phyloP scores from a whole-genome alignment of 2,113 vertebrate species.

The Microcebus ravelobensis region DNA sequence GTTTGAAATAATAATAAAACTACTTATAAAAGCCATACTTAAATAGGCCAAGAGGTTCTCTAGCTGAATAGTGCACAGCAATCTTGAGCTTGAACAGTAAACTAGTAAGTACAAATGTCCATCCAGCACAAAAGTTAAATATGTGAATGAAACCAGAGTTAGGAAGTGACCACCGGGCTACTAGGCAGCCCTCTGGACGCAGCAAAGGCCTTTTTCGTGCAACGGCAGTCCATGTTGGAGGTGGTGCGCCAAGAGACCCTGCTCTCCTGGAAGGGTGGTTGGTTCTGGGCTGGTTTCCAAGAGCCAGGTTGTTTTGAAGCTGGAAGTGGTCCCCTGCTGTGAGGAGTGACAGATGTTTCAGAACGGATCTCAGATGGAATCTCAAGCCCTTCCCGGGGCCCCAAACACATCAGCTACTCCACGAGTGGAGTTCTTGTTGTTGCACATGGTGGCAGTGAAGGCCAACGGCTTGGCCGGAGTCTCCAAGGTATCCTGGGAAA shows the following conservation, averaged over 20 bases:
- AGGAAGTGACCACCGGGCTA: neutral
- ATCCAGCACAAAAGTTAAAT: constrained; percentile 60
- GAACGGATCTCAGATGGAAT: neutral
- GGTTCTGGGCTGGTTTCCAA: neutral
- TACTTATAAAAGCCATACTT: constrained; percentile 49
- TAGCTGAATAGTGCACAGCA: constrained; percentile 36
- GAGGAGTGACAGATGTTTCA: neutral
- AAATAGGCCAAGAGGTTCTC: constrained; percentile 44
- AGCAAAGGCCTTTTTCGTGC: neutral
- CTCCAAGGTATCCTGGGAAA: neutral
- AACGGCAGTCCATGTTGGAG: accelerated
- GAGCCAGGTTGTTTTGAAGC: neutral
- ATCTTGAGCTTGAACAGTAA: constrained; percentile 62
- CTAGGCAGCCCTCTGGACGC: neutral
- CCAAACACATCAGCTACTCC: neutral
- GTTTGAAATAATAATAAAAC: constrained; percentile 69
- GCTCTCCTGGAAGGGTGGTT: neutral
- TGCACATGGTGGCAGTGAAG: neutral
- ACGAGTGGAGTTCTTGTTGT: neutral
- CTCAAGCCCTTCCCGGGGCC: neutral
- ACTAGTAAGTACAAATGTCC: constrained; percentile 54
- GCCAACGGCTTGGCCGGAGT: neutral
- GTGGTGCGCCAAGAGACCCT: neutral
- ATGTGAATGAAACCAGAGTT: neutral
- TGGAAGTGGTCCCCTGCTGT: neutral